phyloP scores from a whole-genome alignment of 2,888 invertebrate genomes.

The Andricus quercusramuli region DNA sequence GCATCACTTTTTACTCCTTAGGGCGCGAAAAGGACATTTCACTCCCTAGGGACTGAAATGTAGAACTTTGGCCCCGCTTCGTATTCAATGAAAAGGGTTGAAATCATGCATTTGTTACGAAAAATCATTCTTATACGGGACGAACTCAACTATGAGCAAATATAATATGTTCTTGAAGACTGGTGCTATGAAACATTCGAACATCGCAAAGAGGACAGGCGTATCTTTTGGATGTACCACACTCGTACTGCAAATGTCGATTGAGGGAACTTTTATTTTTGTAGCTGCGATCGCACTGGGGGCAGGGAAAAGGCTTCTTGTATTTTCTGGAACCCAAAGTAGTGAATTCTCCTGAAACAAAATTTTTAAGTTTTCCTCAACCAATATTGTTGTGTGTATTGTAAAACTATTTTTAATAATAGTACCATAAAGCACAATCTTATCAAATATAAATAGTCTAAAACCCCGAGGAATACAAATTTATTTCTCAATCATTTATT shows the following conservation, averaged over 20 bases:
- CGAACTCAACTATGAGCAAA: conserved; percentile 49
- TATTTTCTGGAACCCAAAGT: not conserved
- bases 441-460: not conserved
- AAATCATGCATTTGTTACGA: too few relatives aligned
- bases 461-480: not conserved
- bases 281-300: conserved; percentile 67
- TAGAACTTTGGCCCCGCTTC: too few relatives aligned
- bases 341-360: conserved; percentile 61
- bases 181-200: conserved; percentile 56
- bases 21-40: too few relatives aligned
- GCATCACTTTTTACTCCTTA: too few relatives aligned
- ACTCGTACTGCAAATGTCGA: conserved; percentile 65
- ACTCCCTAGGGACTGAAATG: too few relatives aligned
- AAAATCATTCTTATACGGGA: not conserved
- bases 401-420: not conserved
- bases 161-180: conserved; percentile 61
- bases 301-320: conserved; percentile 59
- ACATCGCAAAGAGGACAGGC: conserved; percentile 64
- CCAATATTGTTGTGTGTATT: not conserved
- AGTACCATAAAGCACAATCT: not conserved
- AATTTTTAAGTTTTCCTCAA: conserved; percentile 34
- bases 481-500: not conserved
- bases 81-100: too few relatives aligned
- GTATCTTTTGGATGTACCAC: conserved; percentile 64
- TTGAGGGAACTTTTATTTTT: conserved; percentile 74